Evolutionary conservation across 2,888 invertebrate species (phyloP).

Genomic region (Hirtodrosophila histrioides): DNA sequence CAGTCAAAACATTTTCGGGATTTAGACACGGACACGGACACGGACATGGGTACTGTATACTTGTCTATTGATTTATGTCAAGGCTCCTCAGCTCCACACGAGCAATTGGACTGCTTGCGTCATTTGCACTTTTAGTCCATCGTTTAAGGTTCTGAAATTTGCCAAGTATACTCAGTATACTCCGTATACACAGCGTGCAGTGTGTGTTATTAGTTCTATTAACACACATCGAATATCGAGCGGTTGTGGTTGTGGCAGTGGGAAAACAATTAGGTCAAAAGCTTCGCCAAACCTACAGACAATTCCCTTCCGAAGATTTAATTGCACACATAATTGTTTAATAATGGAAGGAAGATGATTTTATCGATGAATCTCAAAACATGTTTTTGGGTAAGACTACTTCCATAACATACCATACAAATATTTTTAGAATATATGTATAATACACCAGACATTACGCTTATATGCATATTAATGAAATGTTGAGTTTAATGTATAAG

Average conservation of each 20-base stretch:
- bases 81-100: conserved; percentile 24
- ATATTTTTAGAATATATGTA: too few species aligned
- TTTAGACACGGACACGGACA: conserved; percentile 32
- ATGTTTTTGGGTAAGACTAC: too few species aligned
- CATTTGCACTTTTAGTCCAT: conserved; percentile 65
- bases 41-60: conserved; percentile 15
- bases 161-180: conserved; percentile 19
- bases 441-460: too few species aligned
- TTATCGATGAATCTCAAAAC: background rate
- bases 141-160: conserved; percentile 45
- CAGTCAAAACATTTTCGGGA: conserved; percentile 57
- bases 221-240: conserved; percentile 15
- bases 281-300: background rate
- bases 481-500: too few species aligned
- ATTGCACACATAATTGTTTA: background rate
- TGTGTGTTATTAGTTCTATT: conserved; percentile 42
- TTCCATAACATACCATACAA: too few species aligned
- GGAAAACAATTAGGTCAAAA: conserved; percentile 31
- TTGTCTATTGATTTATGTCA: conserved; percentile 56
- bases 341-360: too few species aligned
- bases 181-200: conserved; percentile 18
- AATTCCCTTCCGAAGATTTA: background rate
- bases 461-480: too few species aligned
- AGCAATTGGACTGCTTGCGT: conserved; percentile 60
- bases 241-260: conserved; percentile 1